These are phyloP conservation scores for Dromius quadrimaculatus DNA, from an alignment of 2,888 invertebrate genomes.

Conservation along the genomic window DNA sequence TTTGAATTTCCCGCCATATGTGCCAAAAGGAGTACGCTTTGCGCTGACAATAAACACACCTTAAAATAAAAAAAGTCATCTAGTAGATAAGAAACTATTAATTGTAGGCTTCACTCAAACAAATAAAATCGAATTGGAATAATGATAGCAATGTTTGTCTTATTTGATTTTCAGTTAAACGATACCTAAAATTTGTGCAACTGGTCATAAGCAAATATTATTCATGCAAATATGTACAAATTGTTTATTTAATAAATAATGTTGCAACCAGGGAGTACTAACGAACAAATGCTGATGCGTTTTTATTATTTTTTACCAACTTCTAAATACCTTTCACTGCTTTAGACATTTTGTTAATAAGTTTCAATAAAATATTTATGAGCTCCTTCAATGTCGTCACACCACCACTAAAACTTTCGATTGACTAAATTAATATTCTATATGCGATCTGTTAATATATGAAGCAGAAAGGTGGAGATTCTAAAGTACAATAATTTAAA, in stretches of 20 bases:
- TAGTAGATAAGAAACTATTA: background rate
- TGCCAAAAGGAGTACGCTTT: constrained; percentile 96
- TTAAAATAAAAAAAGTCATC: constrained; percentile 62
- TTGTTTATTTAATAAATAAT: no score
- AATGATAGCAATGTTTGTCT: no score
- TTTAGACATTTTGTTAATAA: constrained; percentile 64
- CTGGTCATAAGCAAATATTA: no score
- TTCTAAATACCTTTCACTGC: constrained; percentile 67
- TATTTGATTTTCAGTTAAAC: no score
- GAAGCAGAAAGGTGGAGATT: constrained; percentile 27
- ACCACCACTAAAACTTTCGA: constrained; percentile 53
- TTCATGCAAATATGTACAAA: no score
- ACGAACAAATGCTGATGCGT: no score
- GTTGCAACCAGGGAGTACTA: no score
- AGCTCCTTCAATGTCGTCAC: constrained; percentile 45
- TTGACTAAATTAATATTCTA: constrained; percentile 41
- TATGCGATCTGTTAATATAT: constrained; percentile 22
- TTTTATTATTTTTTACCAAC: no score
- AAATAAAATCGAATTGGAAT: no score
- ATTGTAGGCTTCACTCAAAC: no score
- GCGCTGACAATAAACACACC: constrained; percentile 94
- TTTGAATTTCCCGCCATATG: constrained; percentile 88
- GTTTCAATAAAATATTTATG: constrained; percentile 42
- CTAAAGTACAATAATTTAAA: constrained; percentile 45
- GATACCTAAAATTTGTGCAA: background rate